A percentile compares a stretch with the other conserved stretches of the same genome.
Evolutionary conservation across 2,797 vertebrate species (phyloP).

Genomic region (Chanos chanos): DNA sequence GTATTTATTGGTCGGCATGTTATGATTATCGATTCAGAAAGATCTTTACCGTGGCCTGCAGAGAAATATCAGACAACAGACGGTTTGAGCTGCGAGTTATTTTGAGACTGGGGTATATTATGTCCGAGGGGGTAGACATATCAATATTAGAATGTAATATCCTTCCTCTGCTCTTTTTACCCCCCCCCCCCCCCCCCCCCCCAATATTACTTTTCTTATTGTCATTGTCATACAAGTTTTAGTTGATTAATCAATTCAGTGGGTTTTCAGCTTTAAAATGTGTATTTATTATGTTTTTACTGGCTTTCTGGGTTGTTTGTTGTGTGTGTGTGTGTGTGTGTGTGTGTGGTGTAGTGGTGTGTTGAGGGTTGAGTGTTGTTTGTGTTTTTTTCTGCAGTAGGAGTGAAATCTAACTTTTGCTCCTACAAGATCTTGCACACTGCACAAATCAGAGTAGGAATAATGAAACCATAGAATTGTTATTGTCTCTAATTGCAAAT

Average conservation of each 20-base stretch:
- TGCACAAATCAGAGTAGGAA: slow-evolving; percentile 34
- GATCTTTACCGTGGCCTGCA: neutral
- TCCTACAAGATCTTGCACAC: slow-evolving; percentile 28
- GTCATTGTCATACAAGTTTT: slow-evolving; percentile 55
- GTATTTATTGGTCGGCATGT: too few relatives aligned
- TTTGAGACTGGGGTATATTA: neutral
- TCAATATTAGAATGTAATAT: too few relatives aligned
- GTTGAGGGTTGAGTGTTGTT: slow-evolving; percentile 51
- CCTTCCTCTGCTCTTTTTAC: too few relatives aligned
- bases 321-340: slow-evolving; percentile 19
- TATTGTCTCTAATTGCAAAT: slow-evolving; percentile 26
- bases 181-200: too few relatives aligned
- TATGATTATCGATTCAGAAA: too few relatives aligned
- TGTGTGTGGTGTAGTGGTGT: slow-evolving; percentile 14
- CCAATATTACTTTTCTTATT: slow-evolving; percentile 50
- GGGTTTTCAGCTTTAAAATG: slow-evolving; percentile 71
- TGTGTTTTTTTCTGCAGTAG: slow-evolving; percentile 21
- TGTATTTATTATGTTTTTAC: slow-evolving; percentile 70
- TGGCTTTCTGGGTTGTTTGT: slow-evolving; percentile 9
- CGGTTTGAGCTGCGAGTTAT: neutral
- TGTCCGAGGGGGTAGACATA: slow-evolving; percentile 31
- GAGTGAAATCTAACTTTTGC: slow-evolving; percentile 21
- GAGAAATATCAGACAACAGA: neutral
- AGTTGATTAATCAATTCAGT: slow-evolving; percentile 51
- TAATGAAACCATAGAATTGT: slow-evolving; percentile 31